Evolutionary conservation across 2,888 invertebrate species (phyloP).

Genomic region (Dryococelus australis): DNA sequence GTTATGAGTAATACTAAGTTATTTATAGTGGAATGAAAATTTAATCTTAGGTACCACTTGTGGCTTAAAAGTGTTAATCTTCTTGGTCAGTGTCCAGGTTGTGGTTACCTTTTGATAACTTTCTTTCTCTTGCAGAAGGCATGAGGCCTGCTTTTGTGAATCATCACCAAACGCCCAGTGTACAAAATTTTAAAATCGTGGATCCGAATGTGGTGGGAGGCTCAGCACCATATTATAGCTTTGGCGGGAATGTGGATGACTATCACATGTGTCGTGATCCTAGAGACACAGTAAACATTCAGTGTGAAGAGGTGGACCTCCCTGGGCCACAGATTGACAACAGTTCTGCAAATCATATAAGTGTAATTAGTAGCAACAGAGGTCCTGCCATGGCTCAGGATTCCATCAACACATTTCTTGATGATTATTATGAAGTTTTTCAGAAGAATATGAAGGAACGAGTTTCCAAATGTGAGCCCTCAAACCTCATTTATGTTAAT

Average conservation of each 20-base stretch:
- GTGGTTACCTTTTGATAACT: background rate
- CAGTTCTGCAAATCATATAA: background rate
- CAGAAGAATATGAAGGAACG: slow-evolving; percentile 25
- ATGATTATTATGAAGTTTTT: slow-evolving; percentile 23
- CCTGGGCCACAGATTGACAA: background rate
- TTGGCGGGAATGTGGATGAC: background rate
- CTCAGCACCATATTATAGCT: background rate
- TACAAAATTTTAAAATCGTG: background rate
- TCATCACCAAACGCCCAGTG: background rate
- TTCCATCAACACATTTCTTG: slow-evolving; percentile 25
- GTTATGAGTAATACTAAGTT: too few species aligned
- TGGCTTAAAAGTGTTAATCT: background rate
- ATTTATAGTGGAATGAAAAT: too few species aligned
- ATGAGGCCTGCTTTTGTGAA: slow-evolving; percentile 3
- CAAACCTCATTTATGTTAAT: background rate
- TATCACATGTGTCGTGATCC: background rate
- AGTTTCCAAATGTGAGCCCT: background rate
- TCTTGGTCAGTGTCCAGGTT: background rate
- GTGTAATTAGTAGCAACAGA: background rate
- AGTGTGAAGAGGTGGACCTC: background rate
- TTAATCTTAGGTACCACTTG: too few species aligned
- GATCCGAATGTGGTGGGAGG: background rate
- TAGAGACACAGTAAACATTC: background rate
- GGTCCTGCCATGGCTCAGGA: slow-evolving; percentile 1
- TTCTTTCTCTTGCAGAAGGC: slow-evolving; percentile 11